These are phyloP conservation scores for Charanyca ferruginea DNA, from an alignment of 2,888 invertebrate genomes.

Conservation along the genomic window DNA sequence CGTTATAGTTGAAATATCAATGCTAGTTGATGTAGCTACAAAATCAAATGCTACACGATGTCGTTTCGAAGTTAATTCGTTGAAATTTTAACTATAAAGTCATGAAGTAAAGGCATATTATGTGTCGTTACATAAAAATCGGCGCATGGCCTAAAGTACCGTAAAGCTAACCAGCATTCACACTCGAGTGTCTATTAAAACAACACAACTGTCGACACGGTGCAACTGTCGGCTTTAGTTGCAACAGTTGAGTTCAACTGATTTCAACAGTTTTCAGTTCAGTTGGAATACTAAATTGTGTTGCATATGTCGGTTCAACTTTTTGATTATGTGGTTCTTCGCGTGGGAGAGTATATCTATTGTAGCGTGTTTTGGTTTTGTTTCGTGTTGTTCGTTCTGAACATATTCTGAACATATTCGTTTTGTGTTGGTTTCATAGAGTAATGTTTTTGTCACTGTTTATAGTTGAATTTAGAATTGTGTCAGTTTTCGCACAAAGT, in stretches of 20 bases:
- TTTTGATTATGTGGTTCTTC: conserved; percentile 4
- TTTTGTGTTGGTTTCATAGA: background rate
- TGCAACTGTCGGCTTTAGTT: background rate
- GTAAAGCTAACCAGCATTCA: background rate
- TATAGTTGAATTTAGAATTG: no score
- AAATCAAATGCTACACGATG: no score
- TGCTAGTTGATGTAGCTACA: no score
- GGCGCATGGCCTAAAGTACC: background rate
- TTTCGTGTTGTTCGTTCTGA: no score
- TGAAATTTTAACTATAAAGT: no score
- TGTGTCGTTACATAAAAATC: no score
- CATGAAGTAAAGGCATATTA: no score
- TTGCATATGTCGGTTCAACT: background rate
- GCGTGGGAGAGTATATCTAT: background rate
- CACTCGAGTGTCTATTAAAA: conserved; percentile 6
- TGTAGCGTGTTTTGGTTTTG: background rate
- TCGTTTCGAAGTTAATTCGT: no score
- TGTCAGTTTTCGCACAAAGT: no score
- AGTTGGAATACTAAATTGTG: conserved; percentile 12
- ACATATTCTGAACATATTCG: background rate
- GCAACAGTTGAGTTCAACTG: conserved; percentile 6
- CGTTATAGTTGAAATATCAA: no score
- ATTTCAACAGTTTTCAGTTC: conserved; percentile 14
- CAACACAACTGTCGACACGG: conserved; percentile 7
- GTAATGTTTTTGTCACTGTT: no score